Base-by-base conservation (phyloP, 2,888 invertebrate genomes). In the Hedychridium roseum region DNA sequence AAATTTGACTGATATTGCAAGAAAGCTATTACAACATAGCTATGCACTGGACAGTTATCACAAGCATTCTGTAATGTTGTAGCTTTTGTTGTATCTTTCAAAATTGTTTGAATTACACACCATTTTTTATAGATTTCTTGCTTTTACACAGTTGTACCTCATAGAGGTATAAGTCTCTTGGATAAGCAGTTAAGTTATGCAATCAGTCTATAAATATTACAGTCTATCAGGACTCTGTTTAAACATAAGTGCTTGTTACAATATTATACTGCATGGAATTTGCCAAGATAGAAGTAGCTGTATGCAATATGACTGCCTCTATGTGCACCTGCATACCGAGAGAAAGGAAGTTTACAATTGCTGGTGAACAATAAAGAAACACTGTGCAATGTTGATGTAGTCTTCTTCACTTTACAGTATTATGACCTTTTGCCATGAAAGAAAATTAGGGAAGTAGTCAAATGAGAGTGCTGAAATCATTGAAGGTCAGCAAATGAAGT, bases 341-440 rank as follows among this genome's bases (percentile, higher is more conserved):
- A 34, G 16, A 15, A 14, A 12, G 18, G n/a, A n/a, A n/a, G n/a
- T n/a, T n/a, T n/a, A n/a, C n/a, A 34, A 34, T 9, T 3, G 12
- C 11, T 7, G 16, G 16, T 11, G 16, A 34, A 18, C 16, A 34
- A 39, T 38, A 50, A 55, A 40, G 30, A 42, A 60, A 50, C 23
- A 34, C 31, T 16, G 11, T 45, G 17, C 12, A 31, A 31, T 31
- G 41, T 36, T 50, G 9, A 31, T 32, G 3, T n/a, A 16, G 47
- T 54, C 47, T 65, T 60, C 65, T 39, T 53, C 55, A 58, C 59
- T 68, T 68, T 64, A 66, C 65, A 66, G 62, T 64, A 57, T 47
- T 51, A 34, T 48, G 55, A 64, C 57, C 43, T 12, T 35, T 51
- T n/a, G n/a, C n/a, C n/a, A n/a, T n/a, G 26, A 32, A 35, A 27